These are phyloP conservation scores for Cassiopea andromeda DNA, from an alignment of 30 jellyfish, hydroid and myxozoan genomes.

Conservation along the genomic window DNA sequence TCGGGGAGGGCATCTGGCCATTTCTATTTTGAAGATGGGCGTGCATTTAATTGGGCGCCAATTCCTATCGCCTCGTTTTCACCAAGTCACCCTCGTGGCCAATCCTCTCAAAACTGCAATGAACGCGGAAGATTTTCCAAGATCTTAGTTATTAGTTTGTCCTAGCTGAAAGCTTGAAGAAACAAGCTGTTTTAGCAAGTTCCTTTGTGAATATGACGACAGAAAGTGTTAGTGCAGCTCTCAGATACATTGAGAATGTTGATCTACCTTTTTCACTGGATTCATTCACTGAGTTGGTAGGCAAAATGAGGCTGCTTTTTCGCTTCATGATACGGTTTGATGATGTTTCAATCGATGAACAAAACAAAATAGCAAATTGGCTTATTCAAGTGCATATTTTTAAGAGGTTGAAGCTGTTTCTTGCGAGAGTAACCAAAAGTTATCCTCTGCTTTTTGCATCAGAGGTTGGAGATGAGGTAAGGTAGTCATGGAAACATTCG, in stretches of 20 bases:
- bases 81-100: no score
- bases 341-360: not conserved
- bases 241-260: not conserved
- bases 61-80: no score
- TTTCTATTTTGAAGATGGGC: no score
- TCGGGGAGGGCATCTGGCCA: no score
- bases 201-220: not conserved
- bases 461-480: conserved; percentile 8
- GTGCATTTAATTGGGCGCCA: no score
- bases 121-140: no score
- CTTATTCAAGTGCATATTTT: not conserved
- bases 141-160: no score
- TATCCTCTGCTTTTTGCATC: not conserved
- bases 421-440: not conserved
- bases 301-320: not conserved
- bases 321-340: not conserved
- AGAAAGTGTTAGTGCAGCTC: not conserved
- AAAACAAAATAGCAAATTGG: not conserved
- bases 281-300: not conserved
- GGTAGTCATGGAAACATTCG: not conserved
- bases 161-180: no score
- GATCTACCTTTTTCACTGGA: not conserved
- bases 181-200: not conserved
- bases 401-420: not conserved
- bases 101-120: no score